These are phyloP conservation scores for Eledona agricola DNA, from an alignment of 2,888 invertebrate genomes.

Conservation along the genomic window DNA sequence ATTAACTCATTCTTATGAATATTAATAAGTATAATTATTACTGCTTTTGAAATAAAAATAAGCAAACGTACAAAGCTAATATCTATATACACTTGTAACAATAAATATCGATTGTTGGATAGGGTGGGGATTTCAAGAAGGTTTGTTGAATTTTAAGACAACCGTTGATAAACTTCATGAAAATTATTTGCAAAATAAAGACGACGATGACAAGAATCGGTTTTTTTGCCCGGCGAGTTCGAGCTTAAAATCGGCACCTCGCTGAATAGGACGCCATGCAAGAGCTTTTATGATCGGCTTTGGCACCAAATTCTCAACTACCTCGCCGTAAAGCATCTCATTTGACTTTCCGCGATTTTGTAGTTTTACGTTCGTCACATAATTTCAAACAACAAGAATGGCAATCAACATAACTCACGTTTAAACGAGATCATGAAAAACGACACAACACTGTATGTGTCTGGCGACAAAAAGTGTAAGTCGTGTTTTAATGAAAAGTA, in stretches of 20 bases:
- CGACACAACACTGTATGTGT: slow-evolving; percentile 17
- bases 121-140: too few relatives aligned
- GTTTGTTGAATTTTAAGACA: too few relatives aligned
- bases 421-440: slow-evolving; percentile 15
- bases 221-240: too few relatives aligned
- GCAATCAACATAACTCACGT: slow-evolving; percentile 18
- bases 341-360: slow-evolving; percentile 25
- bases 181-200: too few relatives aligned
- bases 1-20: too few relatives aligned
- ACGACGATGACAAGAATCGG: too few relatives aligned
- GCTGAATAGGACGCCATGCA: slow-evolving; percentile 9
- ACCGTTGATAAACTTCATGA: too few relatives aligned
- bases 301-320: slow-evolving; percentile 11
- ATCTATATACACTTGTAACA: too few relatives aligned
- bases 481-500: slow-evolving; percentile 28
- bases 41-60: too few relatives aligned
- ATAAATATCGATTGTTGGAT: too few relatives aligned
- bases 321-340: slow-evolving; percentile 24
- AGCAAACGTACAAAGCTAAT: too few relatives aligned
- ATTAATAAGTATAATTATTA: too few relatives aligned
- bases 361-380: slow-evolving; percentile 18
- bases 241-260: slow-evolving; percentile 19
- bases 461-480: slow-evolving; percentile 7
- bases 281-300: slow-evolving; percentile 29
- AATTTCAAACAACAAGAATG: slow-evolving; percentile 12